Conservation (phyloP, 37 sponge, comb jelly and placozoan genomes). For the Spongia lamella region DNA sequence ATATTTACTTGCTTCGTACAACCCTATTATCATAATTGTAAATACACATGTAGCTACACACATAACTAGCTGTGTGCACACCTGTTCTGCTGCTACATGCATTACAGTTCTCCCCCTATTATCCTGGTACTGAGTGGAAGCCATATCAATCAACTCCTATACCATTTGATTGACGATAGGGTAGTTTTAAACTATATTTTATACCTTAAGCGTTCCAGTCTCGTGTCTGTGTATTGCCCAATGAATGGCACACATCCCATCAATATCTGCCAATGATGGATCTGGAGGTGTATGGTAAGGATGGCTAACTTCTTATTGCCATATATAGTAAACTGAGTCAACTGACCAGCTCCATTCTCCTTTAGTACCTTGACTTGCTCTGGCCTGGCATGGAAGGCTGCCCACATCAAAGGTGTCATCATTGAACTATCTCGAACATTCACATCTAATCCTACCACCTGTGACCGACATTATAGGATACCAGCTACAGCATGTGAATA, state of each 20-base stretch:
- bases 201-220: constrained; percentile 48
- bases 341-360: constrained; percentile 53
- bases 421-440: constrained; percentile 55
- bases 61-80: constrained; percentile 1
- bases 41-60: too few species aligned
- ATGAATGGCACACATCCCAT: constrained; percentile 84
- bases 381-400: constrained; percentile 68
- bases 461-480: too few species aligned
- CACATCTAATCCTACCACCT: constrained; percentile 67
- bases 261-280: constrained; percentile 46
- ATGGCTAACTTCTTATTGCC: neutral
- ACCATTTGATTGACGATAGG: neutral
- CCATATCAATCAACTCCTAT: constrained; percentile 39
- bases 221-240: constrained; percentile 74
- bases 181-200: neutral
- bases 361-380: constrained; percentile 45
- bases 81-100: constrained; percentile 79
- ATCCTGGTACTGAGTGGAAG: constrained; percentile 49
- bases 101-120: constrained; percentile 71
- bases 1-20: constrained; percentile 63
- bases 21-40: constrained; percentile 55
- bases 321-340: neutral
- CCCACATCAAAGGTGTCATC: constrained; percentile 92
- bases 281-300: constrained; percentile 16
- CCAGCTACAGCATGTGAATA: too few species aligned